Evolutionary conservation across 2,113 vertebrate genomes (phyloP).

Genomic region (Vidua chalybeata): DNA sequence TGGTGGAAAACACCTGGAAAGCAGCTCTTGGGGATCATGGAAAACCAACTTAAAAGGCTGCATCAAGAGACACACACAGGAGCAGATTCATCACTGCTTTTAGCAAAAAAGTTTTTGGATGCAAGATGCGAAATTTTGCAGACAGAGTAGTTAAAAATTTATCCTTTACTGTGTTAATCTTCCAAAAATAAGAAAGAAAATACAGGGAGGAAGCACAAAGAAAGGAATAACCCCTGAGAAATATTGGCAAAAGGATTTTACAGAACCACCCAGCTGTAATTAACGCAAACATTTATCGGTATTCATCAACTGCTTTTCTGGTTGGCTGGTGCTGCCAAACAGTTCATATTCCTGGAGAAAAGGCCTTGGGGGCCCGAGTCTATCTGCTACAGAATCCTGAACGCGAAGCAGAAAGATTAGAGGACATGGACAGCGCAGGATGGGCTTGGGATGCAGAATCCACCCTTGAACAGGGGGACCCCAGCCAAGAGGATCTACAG

Average conservation of each 20-base stretch:
- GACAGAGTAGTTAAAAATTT: background rate
- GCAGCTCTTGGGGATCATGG: background rate
- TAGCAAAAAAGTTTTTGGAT: background rate
- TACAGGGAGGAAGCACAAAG: background rate
- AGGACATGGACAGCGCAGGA: background rate
- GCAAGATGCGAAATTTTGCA: background rate
- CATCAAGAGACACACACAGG: background rate
- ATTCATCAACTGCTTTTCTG: too few relatives aligned
- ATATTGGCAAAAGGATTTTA: background rate
- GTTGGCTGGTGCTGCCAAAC: too few relatives aligned
- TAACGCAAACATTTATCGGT: background rate
- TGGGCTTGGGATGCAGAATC: background rate
- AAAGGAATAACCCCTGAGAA: background rate
- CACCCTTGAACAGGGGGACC: accelerated
- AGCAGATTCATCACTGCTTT: background rate
- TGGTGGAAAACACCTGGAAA: background rate
- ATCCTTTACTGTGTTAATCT: background rate
- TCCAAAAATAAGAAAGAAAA: background rate
- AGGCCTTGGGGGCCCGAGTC: background rate
- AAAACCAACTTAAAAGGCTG: background rate
- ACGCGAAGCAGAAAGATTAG: background rate
- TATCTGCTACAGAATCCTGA: background rate
- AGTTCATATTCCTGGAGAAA: background rate
- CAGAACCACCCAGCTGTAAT: background rate
- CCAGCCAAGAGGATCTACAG: accelerated